Evolutionary conservation across 2,888 invertebrate genomes (phyloP), one percentile per base, ranked within the genome.

Genomic region (Mechanitis mazaeus): DNA sequence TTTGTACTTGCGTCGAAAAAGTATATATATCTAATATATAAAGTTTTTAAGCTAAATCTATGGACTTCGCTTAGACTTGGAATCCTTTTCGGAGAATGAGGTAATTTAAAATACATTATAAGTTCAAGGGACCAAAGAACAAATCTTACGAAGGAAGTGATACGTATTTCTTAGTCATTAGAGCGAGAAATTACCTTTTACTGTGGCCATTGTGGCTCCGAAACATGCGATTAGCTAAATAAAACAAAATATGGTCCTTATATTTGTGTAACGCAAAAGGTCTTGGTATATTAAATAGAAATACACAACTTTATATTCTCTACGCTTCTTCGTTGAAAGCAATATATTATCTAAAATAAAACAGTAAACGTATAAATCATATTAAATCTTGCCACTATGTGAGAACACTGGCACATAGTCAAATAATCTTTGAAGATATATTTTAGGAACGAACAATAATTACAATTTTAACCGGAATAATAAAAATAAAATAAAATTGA

Each of bases 131-230:
- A 33, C 31, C 28, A 7, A n/a, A 31, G 4, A 42, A 55, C 45
- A 45, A 56, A 45, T 38, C 35, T 20, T 20, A n/a, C n/a, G 35
- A 38, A 28, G 55, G 38, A 55, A 55, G 38, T 55, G 11, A n/a
- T 12, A 56, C 11, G 28, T 42, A 55, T 55, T 28, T 42, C 45
- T 45, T 33, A 28, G 3, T 6, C 35, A 35, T 38, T 55, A 38
- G 38, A 55, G 55, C 55, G 55, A 55, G 20, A 55, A 55, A 55
- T 55, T 38, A 35, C 33, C 5, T 55, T 55, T 20, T 9, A 20
- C n/a, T 35, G 42, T 42, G 9, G 11, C 42, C 42, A 42, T 42
- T 42, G 42, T 42, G 42, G 42, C 42, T 42, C 11, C 2, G 6
- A 42, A 42, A 42, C 42, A 11, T 7, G 42, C 55, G 20, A 33